Evolutionary conservation across 2,888 invertebrate species (phyloP).

Genomic region (Hipparchia sbordonii): DNA sequence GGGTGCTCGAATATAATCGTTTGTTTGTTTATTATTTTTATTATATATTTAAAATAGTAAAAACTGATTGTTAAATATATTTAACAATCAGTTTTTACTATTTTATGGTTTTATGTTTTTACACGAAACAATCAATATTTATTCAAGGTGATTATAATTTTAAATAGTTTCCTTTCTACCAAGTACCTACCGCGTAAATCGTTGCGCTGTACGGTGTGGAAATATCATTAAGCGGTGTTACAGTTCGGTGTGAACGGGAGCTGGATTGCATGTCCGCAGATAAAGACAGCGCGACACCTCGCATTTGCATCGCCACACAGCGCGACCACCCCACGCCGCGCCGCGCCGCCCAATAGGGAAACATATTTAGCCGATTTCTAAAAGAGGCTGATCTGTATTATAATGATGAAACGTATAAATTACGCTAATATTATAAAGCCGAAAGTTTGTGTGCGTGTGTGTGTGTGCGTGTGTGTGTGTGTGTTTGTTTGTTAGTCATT

Average conservation of each 20-base stretch:
- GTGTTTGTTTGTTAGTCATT: too few species aligned
- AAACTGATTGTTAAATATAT: neutral
- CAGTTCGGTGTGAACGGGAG: slow-evolving; percentile 55
- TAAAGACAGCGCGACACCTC: slow-evolving; percentile 67
- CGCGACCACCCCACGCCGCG: slow-evolving; percentile 61
- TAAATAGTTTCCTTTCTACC: neutral
- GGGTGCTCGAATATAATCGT: too few species aligned
- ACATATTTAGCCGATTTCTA: slow-evolving; percentile 12
- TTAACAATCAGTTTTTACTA: too few species aligned
- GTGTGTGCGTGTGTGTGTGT: too few species aligned
- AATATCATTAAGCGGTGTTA: slow-evolving; percentile 33
- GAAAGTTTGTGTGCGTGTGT: too few species aligned
- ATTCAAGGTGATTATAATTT: neutral
- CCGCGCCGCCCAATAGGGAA: slow-evolving; percentile 33
- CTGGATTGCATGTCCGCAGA: slow-evolving; percentile 52
- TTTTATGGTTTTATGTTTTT: neutral
- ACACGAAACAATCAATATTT: neutral
- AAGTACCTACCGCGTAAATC: neutral
- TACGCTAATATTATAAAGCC: too few species aligned
- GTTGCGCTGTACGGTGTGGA: neutral
- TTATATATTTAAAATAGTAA: too few species aligned
- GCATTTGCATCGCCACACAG: slow-evolving; percentile 79
- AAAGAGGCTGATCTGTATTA: neutral
- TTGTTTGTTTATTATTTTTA: too few species aligned
- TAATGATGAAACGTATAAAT: neutral